Base-by-base conservation (phyloP, 1,140 invertebrate species). In the Zaprionus africanus region DNA sequence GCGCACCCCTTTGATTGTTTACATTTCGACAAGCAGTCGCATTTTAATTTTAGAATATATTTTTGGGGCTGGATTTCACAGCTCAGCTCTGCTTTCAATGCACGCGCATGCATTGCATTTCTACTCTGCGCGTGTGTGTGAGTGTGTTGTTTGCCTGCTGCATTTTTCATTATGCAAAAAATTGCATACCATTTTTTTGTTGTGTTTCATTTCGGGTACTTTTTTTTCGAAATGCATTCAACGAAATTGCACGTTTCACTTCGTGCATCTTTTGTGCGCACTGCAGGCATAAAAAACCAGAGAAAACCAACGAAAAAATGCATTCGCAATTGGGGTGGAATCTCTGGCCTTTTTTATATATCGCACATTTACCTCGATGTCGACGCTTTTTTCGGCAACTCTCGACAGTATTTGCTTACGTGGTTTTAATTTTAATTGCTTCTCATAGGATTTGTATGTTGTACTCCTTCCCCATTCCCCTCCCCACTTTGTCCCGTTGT, bases 1-100 rank as follows among this genome's bases (percentile, higher is more conserved):
- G 83, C 78, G 86, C 85, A 88, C 85, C 85, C 85, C 86, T 90
- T 90, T 75, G 81, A 82, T 82, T 85, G 86, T 90, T 90, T 88
- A 83, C 85, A 79, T 90, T 90, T 87, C 85, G 85, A 79, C 85
- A 90, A 73, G 58, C 85, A 70, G 75, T 90, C 77, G 85, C 81
- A 90, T 88, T 90, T 90, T 90, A 90, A 85, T 90, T 90, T 88
- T 88, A 88, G 81, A 90, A 88, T 90, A 90, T 88, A 90, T 90
- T 88, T 88, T 88, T 88, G 85, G 85, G 85, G 90, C 85, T 88
- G 85, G 76, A 90, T 90, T 90, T 82, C 78, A 81, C 85, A 81
- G 66, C 59, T 75, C 46, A 76, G 61, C 83, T 86, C 83, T 66
- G 78, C 78, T 88, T 88, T 84, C 80, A 83, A 83, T 87, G 83